These are phyloP conservation scores for Charanyca ferruginea DNA, from an alignment of 2,888 invertebrate genomes.

Conservation along the genomic window DNA sequence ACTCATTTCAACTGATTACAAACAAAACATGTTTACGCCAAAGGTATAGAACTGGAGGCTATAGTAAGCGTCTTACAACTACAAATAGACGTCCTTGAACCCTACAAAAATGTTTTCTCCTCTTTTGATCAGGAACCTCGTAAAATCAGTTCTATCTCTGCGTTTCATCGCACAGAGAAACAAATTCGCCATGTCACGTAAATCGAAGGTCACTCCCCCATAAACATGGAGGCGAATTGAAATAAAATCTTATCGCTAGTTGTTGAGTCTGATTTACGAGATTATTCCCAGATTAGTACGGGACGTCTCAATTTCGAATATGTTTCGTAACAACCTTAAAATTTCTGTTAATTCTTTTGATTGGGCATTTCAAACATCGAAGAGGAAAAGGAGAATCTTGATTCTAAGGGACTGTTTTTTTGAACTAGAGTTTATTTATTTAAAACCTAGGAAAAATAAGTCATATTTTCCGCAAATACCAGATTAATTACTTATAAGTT, in stretches of 20 bases:
- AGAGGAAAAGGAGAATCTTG: no score
- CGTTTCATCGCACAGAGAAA: constrained; percentile 18
- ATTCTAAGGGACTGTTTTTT: no score
- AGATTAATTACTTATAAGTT: no score
- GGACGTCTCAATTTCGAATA: background rate
- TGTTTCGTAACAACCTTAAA: background rate
- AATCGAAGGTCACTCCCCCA: constrained; percentile 44
- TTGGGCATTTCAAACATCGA: no score
- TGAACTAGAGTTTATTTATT: no score
- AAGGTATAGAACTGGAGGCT: background rate
- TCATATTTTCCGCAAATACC: no score
- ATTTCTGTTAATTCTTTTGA: background rate
- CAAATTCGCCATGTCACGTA: constrained; percentile 14
- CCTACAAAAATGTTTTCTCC: constrained; percentile 3
- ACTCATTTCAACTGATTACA: background rate
- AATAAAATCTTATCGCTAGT: constrained; percentile 57
- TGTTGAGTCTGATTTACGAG: constrained; percentile 38
- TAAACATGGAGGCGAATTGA: constrained; percentile 55
- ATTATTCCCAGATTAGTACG: constrained; percentile 31
- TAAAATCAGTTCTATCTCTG: constrained; percentile 15
- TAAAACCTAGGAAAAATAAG: no score
- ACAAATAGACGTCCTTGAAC: background rate
- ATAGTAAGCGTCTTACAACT: background rate
- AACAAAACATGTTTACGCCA: background rate
- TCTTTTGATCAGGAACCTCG: constrained; percentile 1